These are phyloP conservation scores for Parauchenoglanis punctatus DNA, from an alignment of 2,797 vertebrate species.

Conservation along the genomic window DNA sequence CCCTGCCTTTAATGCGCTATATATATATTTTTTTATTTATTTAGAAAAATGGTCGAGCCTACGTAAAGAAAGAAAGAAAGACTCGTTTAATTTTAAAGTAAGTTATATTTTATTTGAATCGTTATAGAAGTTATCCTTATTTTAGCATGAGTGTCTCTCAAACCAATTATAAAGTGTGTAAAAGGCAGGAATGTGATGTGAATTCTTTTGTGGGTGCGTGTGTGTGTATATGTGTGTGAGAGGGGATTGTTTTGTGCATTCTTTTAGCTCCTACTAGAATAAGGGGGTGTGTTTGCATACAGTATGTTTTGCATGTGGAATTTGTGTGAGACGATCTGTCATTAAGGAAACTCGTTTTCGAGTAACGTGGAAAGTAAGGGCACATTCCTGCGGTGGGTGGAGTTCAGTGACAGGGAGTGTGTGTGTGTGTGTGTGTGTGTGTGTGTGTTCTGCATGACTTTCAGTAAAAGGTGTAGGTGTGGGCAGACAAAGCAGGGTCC, in stretches of 20 bases:
- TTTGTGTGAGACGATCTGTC: background rate
- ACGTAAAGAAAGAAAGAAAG: background rate
- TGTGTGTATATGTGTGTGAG: constrained; percentile 31
- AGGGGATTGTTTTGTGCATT: constrained; percentile 60
- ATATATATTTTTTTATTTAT: no score
- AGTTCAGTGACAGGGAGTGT: background rate
- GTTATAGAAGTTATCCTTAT: background rate
- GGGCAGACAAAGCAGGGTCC: background rate
- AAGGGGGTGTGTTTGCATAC: constrained; percentile 59
- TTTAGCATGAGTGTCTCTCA: background rate
- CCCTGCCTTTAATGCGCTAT: no score
- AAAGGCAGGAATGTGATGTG: background rate
- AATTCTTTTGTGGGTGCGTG: constrained; percentile 25
- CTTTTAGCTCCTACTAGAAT: constrained; percentile 31
- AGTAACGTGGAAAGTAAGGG: constrained; percentile 2
- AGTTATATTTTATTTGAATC: background rate
- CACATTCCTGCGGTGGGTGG: constrained; percentile 21
- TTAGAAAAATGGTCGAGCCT: no score
- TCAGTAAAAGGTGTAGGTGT: background rate
- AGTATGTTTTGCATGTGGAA: constrained; percentile 53
- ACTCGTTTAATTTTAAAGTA: background rate
- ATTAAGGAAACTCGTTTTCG: background rate
- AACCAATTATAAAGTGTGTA: background rate
- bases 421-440: background rate
- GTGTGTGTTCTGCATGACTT: background rate